Conservation (phyloP, 2,888 invertebrate species). For the Julus scandinavius region DNA sequence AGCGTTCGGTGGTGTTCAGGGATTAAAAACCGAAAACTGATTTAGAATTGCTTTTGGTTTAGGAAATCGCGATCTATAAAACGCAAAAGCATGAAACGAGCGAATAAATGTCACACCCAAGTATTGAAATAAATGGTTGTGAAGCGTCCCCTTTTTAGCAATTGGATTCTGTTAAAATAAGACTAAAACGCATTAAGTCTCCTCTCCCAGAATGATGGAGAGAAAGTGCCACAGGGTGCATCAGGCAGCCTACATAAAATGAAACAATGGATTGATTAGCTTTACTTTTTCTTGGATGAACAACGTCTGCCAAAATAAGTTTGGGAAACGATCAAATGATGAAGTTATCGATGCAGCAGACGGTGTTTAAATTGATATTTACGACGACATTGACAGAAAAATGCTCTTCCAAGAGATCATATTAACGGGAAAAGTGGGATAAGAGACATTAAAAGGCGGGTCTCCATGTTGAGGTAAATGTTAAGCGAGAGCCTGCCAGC, state of each 20-base stretch:
- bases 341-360: slow-evolving; percentile 42
- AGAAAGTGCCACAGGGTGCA: slow-evolving; percentile 16
- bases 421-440: slow-evolving; percentile 37
- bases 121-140: slow-evolving; percentile 42
- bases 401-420: slow-evolving; percentile 34
- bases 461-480: background rate
- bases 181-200: slow-evolving; percentile 42
- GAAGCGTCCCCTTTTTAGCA: slow-evolving; percentile 39
- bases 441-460: background rate
- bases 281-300: slow-evolving; percentile 42
- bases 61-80: slow-evolving; percentile 6
- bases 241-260: slow-evolving; percentile 30
- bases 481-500: background rate
- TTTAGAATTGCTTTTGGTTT: slow-evolving; percentile 19
- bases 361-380: slow-evolving; percentile 42
- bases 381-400: slow-evolving; percentile 42
- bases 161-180: slow-evolving; percentile 42
- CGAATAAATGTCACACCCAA: slow-evolving; percentile 32
- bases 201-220: background rate
- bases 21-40: slow-evolving; percentile 30
- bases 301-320: slow-evolving; percentile 39
- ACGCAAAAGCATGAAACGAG: slow-evolving; percentile 34
- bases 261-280: slow-evolving; percentile 42
- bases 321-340: slow-evolving; percentile 42
- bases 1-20: background rate